Evolutionary conservation across 2,797 vertebrate species (phyloP).

Genomic region (Neopelma chrysocephalum): DNA sequence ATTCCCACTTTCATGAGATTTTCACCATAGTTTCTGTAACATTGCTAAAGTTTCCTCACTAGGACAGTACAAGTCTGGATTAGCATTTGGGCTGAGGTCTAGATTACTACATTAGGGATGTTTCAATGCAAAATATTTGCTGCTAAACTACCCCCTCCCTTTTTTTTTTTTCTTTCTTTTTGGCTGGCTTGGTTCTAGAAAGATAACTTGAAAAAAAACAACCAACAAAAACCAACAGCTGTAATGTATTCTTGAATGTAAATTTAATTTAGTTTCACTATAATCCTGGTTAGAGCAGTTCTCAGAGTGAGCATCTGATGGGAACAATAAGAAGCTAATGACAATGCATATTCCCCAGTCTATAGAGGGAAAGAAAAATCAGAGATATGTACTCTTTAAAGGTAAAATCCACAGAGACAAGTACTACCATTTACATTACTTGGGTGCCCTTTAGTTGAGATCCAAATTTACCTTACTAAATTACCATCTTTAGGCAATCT

Average conservation of each 20-base stretch:
- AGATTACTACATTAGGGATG: neutral
- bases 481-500: neutral
- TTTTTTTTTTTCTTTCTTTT: neutral
- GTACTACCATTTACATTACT: constrained; percentile 11
- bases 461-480: neutral
- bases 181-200: neutral
- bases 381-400: neutral
- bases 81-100: neutral
- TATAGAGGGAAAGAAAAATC: neutral
- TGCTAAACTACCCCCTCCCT: neutral
- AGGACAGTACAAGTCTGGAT: neutral
- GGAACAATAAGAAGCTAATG: neutral
- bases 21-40: neutral
- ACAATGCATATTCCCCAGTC: neutral
- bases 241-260: neutral
- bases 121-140: neutral
- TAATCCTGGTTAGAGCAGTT: neutral
- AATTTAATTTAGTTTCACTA: neutral
- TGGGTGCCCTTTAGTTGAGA: constrained; percentile 2
- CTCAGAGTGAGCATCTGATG: neutral
- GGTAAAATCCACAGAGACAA: constrained; percentile 12
- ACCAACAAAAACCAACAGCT: neutral
- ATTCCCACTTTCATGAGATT: neutral
- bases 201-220: neutral
- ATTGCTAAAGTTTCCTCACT: neutral